These are phyloP conservation scores for Achatina immaculata DNA, from an alignment of 1,140 invertebrate species.

Conservation along the genomic window DNA sequence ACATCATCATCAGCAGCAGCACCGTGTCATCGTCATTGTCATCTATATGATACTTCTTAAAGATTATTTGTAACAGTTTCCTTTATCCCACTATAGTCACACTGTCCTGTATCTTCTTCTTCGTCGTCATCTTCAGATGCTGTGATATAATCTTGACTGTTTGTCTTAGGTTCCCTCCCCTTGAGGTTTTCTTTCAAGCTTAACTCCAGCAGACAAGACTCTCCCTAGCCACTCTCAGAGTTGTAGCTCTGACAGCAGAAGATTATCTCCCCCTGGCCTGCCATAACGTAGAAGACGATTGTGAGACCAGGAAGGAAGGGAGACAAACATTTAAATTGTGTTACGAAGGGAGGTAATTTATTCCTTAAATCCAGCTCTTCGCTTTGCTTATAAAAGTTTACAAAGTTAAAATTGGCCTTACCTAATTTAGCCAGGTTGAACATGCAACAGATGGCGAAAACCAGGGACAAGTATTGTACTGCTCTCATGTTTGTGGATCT, in stretches of 20 bases:
- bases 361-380: background rate
- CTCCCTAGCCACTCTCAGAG: too few species aligned
- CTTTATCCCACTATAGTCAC: too few species aligned
- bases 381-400: background rate
- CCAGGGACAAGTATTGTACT: background rate
- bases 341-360: background rate
- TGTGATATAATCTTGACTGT: too few species aligned
- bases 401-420: background rate
- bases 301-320: background rate
- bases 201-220: too few species aligned
- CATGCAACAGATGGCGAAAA: background rate
- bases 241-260: background rate
- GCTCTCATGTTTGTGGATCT: background rate
- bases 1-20: too few species aligned
- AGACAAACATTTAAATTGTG: background rate
- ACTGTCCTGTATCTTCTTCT: too few species aligned
- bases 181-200: too few species aligned
- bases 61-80: too few species aligned
- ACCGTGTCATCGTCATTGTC: too few species aligned
- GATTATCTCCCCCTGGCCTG: background rate
- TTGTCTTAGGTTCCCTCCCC: too few species aligned
- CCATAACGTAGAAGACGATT: background rate
- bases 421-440: background rate
- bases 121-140: too few species aligned
- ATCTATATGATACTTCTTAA: too few species aligned